Conservation (phyloP, 1,140 invertebrate genomes). For the Eurytemora carolleeae region DNA sequence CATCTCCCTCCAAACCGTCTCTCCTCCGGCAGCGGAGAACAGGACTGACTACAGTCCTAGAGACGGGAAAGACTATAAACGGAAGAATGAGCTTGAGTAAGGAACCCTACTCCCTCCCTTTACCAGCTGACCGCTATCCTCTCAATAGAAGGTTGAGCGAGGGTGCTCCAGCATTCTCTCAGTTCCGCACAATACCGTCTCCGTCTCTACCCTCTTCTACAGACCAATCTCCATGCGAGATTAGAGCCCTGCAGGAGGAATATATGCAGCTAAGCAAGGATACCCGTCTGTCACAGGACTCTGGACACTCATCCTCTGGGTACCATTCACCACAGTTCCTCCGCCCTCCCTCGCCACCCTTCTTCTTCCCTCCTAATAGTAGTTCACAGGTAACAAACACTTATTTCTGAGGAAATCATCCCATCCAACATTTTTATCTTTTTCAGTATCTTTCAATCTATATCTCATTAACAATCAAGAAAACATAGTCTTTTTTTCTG, state of each 20-base stretch:
- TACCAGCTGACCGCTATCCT: slow-evolving; percentile 1
- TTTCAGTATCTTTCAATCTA: too few relatives aligned
- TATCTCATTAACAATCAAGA: too few relatives aligned
- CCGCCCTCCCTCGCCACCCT: neutral
- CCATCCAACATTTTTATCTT: too few relatives aligned
- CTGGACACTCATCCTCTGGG: neutral
- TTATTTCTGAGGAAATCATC: too few relatives aligned
- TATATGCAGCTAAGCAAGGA: neutral
- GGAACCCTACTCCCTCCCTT: neutral
- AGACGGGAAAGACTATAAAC: slow-evolving; percentile 2
- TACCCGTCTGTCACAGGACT: neutral
- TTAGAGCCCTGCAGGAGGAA: neutral
- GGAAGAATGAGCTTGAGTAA: neutral
- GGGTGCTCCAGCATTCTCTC: slow-evolving; percentile 1
- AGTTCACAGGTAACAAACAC: too few relatives aligned
- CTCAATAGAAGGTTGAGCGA: slow-evolving; percentile 3
- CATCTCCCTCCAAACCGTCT: neutral
- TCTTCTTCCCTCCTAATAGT: too few relatives aligned
- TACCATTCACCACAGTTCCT: neutral
- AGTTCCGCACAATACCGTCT: neutral
- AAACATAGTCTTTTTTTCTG: too few relatives aligned
- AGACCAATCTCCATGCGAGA: neutral
- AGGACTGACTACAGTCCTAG: slow-evolving; percentile 13
- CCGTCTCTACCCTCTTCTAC: neutral
- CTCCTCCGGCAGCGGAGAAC: slow-evolving; percentile 6